These are phyloP conservation scores for Argya squamiceps DNA, from an alignment of 2,797 vertebrate genomes.

Conservation along the genomic window DNA sequence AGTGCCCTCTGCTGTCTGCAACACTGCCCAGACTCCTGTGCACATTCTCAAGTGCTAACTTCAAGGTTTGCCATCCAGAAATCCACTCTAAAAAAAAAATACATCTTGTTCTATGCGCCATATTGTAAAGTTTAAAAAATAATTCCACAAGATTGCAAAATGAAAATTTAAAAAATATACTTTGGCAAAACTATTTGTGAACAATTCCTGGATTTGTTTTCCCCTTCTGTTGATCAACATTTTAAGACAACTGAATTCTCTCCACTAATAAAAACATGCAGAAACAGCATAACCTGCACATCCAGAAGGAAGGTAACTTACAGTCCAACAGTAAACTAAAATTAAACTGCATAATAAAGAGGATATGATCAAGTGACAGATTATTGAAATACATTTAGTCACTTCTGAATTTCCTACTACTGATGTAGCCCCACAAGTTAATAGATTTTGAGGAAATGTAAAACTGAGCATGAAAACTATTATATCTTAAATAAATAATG, in stretches of 20 bases:
- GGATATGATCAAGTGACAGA: background rate
- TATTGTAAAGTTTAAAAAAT: background rate
- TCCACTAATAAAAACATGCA: background rate
- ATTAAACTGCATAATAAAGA: background rate
- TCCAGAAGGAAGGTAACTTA: background rate
- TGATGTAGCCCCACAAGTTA: background rate
- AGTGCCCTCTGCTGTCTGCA: constrained; percentile 58
- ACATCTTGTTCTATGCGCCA: background rate
- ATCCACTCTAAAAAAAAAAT: background rate
- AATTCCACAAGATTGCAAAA: background rate
- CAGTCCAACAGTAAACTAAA: background rate
- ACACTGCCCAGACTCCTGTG: background rate
- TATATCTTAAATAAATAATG: background rate
- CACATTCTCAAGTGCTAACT: fast-evolving
- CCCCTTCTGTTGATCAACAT: background rate
- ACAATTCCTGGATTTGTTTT: background rate
- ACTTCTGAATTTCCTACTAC: background rate
- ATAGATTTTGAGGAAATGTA: background rate
- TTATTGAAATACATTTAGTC: background rate
- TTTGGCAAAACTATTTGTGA: background rate
- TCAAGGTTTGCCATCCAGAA: background rate
- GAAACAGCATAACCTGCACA: background rate
- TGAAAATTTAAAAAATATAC: background rate
- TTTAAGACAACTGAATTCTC: background rate
- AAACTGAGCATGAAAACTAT: background rate